phyloP scores from a whole-genome alignment of 2,888 invertebrate species.

The Odontomyia ornata region DNA sequence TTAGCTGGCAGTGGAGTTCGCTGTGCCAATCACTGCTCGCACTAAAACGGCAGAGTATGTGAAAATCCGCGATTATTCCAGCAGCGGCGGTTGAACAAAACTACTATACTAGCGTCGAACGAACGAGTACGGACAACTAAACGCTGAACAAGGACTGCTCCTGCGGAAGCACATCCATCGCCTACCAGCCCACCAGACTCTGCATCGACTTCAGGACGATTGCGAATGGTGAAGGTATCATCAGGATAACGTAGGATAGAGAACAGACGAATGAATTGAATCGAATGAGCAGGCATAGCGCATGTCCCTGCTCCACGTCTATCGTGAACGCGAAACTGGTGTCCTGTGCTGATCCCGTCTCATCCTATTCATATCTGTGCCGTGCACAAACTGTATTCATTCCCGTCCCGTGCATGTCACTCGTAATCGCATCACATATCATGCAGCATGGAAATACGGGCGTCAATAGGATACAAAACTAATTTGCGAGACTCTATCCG shows the following conservation, averaged over 20 bases:
- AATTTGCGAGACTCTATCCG: background rate
- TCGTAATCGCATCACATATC: constrained; percentile 20
- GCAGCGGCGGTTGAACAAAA: background rate
- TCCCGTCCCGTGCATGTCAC: constrained; percentile 13
- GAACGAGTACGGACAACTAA: constrained; percentile 4
- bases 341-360: constrained; percentile 10
- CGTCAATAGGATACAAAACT: constrained; percentile 8
- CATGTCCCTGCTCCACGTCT: constrained; percentile 16
- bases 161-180: background rate
- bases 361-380: background rate
- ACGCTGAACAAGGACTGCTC: constrained; percentile 1
- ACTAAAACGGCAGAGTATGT: background rate
- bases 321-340: background rate
- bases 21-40: background rate
- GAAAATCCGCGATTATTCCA: constrained; percentile 6
- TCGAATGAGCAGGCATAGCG: constrained; percentile 18
- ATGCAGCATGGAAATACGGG: background rate
- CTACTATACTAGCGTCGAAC: background rate
- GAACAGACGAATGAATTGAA: constrained; percentile 23
- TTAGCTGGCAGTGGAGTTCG: background rate
- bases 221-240: constrained; percentile 33
- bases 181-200: constrained; percentile 7
- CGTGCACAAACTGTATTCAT: background rate
- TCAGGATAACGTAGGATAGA: constrained; percentile 33
- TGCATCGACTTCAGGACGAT: constrained; percentile 13